phyloP scores from a whole-genome alignment of 2,113 vertebrate genomes.

The Semnornis frantzii region DNA sequence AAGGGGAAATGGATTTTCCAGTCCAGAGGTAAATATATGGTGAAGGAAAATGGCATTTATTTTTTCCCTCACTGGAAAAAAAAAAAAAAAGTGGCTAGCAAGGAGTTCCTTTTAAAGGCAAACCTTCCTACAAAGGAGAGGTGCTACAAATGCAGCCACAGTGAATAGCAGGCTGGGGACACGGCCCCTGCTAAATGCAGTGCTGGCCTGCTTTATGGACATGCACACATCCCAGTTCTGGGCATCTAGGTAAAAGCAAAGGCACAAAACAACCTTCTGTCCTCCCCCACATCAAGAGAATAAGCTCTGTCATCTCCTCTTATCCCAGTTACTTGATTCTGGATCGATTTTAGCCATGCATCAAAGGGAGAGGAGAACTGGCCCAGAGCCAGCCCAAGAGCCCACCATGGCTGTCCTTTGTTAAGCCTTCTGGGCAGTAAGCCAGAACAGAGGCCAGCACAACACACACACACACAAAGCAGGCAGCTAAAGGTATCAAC shows the following conservation, averaged over 20 bases:
- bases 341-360: background rate
- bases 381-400: accelerated
- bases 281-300: background rate
- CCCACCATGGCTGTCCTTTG: background rate
- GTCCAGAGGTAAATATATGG: background rate
- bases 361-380: background rate
- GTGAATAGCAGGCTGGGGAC: background rate
- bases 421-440: background rate
- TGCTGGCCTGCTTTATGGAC: background rate
- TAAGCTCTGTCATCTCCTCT: background rate
- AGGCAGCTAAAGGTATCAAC: slow-evolving; percentile 54
- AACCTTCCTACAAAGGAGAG: background rate
- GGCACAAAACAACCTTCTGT: background rate
- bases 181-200: accelerated
- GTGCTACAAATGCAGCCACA: background rate
- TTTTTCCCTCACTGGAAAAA: background rate
- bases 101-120: background rate
- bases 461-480: background rate
- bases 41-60: background rate
- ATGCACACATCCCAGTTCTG: accelerated
- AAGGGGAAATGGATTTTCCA: background rate
- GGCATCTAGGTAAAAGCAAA: background rate
- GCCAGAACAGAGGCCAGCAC: background rate
- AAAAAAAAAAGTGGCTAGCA: accelerated
- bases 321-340: background rate